Evolutionary conservation across 2,113 vertebrate genomes (phyloP), one percentile per base, ranked within the genome.

Genomic region (Gambusia affinis): DNA sequence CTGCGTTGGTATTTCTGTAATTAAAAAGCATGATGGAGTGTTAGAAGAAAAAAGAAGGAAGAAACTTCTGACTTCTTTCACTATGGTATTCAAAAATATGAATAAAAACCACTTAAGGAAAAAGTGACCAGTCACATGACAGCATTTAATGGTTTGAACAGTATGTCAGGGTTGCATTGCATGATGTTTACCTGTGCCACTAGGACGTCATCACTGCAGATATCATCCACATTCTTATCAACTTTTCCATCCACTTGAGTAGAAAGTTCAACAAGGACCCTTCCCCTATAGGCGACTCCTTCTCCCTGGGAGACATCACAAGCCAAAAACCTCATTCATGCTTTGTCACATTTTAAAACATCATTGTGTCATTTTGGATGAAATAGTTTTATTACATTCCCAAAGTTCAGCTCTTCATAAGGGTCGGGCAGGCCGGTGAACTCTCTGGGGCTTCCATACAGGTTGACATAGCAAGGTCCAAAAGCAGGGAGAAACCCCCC

Each of bases 361-460:
- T 24, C 3, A 33, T 4, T 14, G 33, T 1, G n/a, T 28, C 2
- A 44, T 24, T 2, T 42, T 8, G 2, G 17, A 47, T 47, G 1
- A 19, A 2, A 39, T 29, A 7, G 10, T 7, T 27, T 28, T 17
- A 65, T 74, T 76, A 97, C 98, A 95, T 97, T 98, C 87, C 98
- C 97, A 27, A 89, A 89, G 86, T 99, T 99, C 69, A 99, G 93
- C 1, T 98, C 96, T 28, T 99, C 97, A 0, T 97, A 98, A 1
- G 96, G 96, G 81, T 99, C 97, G 35, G 95, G 94, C 67, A 99
- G 95, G 70, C 95, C 95, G 0, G 95, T 96, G 79, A 95, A 99
- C 87, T 99, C 98, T 91, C 98, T 95, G 42, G 95, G 97, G 80
- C 98, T 98, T 64, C 98, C 98, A 0, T 99, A 99, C 12, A 99